Evolutionary conservation across 1,140 invertebrate species (phyloP).

Genomic region (Ceratina japonica): DNA sequence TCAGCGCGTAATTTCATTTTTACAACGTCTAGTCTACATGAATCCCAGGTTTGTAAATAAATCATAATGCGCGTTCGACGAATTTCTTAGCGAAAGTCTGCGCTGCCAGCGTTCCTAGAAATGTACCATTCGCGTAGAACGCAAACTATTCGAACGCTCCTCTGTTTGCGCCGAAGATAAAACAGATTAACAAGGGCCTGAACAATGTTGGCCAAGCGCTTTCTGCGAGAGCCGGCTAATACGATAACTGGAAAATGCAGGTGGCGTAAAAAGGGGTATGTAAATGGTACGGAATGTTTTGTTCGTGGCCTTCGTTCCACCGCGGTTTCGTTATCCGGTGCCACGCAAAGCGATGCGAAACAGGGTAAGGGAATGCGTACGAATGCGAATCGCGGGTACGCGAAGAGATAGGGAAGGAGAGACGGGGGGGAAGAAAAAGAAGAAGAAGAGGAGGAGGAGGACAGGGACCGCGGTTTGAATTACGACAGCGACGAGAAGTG

Average conservation of each 20-base stretch:
- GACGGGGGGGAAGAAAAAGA: background rate
- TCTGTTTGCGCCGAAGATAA: constrained; percentile 35
- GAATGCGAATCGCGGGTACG: constrained; percentile 1
- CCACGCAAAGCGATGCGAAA: constrained; percentile 21
- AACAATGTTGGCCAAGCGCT: constrained; percentile 3
- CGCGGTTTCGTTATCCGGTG: constrained; percentile 31
- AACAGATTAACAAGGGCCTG: constrained; percentile 14
- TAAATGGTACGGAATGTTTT: constrained; percentile 38
- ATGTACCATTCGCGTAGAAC: background rate
- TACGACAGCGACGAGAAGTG: constrained; percentile 53
- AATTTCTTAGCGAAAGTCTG: background rate
- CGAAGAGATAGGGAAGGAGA: constrained; percentile 3
- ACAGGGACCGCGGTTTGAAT: constrained; percentile 41
- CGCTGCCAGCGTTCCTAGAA: background rate
- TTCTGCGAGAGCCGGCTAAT: constrained; percentile 10
- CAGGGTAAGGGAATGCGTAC: constrained; percentile 27
- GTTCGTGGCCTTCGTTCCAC: background rate
- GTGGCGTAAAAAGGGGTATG: constrained; percentile 37
- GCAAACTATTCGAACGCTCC: background rate
- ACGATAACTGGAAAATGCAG: constrained; percentile 32
- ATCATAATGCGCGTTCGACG: background rate
- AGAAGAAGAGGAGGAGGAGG: background rate
- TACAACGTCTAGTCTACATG: too few species aligned
- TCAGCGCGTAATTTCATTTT: background rate
- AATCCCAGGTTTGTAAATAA: constrained; percentile 12